Conservation (phyloP, 2,113 vertebrate genomes). For the Hystrix brachyura region DNA sequence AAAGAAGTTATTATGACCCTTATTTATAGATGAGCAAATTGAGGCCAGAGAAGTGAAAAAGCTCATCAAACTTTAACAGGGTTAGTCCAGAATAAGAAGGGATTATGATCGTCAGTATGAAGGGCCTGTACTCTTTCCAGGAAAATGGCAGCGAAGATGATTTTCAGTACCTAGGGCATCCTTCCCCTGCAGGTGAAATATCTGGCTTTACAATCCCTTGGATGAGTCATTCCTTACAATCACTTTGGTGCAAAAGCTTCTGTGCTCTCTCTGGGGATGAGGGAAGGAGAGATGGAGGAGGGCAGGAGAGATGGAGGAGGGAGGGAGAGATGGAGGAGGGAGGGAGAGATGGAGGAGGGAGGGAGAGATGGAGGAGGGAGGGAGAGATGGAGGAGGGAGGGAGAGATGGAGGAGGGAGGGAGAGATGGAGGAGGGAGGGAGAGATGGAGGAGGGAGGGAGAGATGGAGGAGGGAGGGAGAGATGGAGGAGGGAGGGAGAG, state of each 20-base stretch:
- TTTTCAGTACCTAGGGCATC: not conserved
- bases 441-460: not conserved
- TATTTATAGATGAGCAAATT: not conserved
- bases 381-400: not conserved
- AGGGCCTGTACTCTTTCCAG: not conserved
- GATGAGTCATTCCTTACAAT: not conserved
- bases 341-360: not conserved
- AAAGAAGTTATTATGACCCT: not conserved
- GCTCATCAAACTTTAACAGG: not conserved
- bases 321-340: not conserved
- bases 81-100: conserved; percentile 14
- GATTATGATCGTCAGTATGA: not conserved
- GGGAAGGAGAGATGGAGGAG: not conserved
- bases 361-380: not conserved
- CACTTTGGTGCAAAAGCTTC: not conserved
- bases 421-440: not conserved
- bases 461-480: not conserved
- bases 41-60: not conserved
- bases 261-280: not conserved
- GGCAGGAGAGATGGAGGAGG: not conserved
- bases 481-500: not conserved
- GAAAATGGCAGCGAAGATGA: conserved; percentile 4
- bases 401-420: not conserved
- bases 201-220: not conserved
- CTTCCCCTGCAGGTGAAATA: not conserved